Conservation (phyloP, 2,113 vertebrate genomes). For the Cyprinodon variegatus region DNA sequence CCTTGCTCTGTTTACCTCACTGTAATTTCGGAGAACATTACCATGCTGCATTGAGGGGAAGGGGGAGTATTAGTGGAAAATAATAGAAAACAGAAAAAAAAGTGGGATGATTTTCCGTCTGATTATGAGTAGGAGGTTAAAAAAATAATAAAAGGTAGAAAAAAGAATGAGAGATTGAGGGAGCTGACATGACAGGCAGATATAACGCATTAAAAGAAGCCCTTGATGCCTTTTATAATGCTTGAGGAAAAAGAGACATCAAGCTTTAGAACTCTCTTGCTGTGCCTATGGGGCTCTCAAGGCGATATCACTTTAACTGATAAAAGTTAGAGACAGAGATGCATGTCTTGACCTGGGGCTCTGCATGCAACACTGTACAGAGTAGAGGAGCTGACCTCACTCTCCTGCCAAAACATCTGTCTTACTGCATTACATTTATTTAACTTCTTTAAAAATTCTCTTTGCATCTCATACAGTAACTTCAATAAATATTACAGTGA, state of each 20-base stretch:
- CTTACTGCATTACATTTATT: neutral
- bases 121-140: slow-evolving; percentile 51
- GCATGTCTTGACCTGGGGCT: slow-evolving; percentile 51
- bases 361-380: slow-evolving; percentile 31
- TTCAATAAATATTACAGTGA: neutral
- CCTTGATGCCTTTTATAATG: slow-evolving; percentile 61
- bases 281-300: slow-evolving; percentile 61
- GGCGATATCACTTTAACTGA: slow-evolving; percentile 63
- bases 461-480: neutral
- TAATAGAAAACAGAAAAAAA: slow-evolving; percentile 2
- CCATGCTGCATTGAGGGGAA: slow-evolving; percentile 35
- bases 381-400: slow-evolving; percentile 13
- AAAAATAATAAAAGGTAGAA: slow-evolving; percentile 39
- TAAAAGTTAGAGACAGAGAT: slow-evolving; percentile 55
- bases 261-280: slow-evolving; percentile 52
- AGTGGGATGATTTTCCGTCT: slow-evolving; percentile 13
- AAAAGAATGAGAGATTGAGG: slow-evolving; percentile 32
- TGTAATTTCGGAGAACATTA: slow-evolving; percentile 75
- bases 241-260: slow-evolving; percentile 63
- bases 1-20: slow-evolving; percentile 73
- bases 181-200: slow-evolving; percentile 67
- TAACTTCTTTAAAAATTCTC: neutral
- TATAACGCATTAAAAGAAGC: slow-evolving; percentile 66
- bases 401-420: slow-evolving; percentile 2
- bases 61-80: slow-evolving; percentile 20